phyloP scores from a whole-genome alignment of 2,888 invertebrate genomes.

The Ferdinandea cuprea region DNA sequence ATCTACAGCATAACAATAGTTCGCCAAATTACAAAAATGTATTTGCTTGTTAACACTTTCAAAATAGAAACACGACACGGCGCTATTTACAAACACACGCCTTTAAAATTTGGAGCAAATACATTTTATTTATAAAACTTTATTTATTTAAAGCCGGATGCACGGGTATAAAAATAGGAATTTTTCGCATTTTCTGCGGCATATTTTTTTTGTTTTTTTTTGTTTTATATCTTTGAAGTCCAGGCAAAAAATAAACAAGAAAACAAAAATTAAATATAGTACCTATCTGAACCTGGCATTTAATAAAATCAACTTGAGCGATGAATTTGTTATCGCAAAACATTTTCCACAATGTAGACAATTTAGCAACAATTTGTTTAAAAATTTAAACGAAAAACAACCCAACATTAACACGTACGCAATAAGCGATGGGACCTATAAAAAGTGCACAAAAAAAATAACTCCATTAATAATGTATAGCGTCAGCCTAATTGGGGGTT shows the following conservation, averaged over 20 bases:
- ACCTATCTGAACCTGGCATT: not conserved
- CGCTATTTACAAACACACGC: not conserved
- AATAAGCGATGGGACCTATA: too few relatives aligned
- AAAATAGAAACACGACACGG: constrained; percentile 35
- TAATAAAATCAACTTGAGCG: not conserved
- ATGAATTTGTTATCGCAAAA: constrained; percentile 19
- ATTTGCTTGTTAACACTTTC: not conserved
- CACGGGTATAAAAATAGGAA: constrained; percentile 21
- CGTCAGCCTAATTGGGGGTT: not conserved
- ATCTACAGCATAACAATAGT: not conserved
- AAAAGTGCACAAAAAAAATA: too few relatives aligned
- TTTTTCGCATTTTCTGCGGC: not conserved
- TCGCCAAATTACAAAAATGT: not conserved
- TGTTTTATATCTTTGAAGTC: constrained; percentile 2
- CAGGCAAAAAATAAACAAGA: constrained; percentile 8
- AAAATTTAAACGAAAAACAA: constrained; percentile 8
- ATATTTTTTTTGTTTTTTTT: not conserved
- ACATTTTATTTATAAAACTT: constrained; percentile 33
- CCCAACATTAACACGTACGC: not conserved
- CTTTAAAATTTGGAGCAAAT: not conserved
- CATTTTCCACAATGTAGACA: not conserved
- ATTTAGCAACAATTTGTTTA: constrained; percentile 26
- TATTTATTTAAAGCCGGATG: constrained; percentile 20
- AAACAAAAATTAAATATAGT: not conserved
- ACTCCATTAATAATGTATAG: not conserved